These are phyloP conservation scores for Pseudomugil gertrudae DNA, from an alignment of 2,797 vertebrate species.

Conservation along the genomic window DNA sequence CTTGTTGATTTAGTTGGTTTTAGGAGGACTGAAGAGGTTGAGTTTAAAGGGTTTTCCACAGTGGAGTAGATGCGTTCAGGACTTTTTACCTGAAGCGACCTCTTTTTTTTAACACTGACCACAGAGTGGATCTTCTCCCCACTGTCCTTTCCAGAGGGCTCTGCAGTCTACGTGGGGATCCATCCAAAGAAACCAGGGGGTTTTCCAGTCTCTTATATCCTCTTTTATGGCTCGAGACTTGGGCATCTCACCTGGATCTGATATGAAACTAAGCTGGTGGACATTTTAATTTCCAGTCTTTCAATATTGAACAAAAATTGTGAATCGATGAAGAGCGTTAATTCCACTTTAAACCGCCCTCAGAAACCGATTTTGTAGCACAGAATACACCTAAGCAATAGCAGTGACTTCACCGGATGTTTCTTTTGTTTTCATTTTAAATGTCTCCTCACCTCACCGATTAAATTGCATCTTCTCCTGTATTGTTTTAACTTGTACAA, in stretches of 20 bases:
- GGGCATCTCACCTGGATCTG: constrained; percentile 58
- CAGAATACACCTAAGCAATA: constrained; percentile 11
- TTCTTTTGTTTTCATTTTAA: constrained; percentile 19
- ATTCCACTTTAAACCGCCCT: constrained; percentile 44
- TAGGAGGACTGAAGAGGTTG: constrained; percentile 58
- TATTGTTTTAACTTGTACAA: constrained; percentile 37
- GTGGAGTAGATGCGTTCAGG: constrained; percentile 37
- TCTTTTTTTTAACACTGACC: constrained; percentile 41
- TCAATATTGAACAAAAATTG: constrained; percentile 50
- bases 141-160: constrained; percentile 29
- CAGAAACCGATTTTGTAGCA: constrained; percentile 24
- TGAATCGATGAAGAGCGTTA: constrained; percentile 57
- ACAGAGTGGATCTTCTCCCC: constrained; percentile 25
- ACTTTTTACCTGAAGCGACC: constrained; percentile 43
- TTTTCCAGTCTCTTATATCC: constrained; percentile 19
- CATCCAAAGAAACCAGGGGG: constrained; percentile 18
- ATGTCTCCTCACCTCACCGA: constrained; percentile 24
- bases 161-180: constrained; percentile 46
- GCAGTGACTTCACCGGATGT: background rate
- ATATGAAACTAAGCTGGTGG: constrained; percentile 41
- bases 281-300: constrained; percentile 61
- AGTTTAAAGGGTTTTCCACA: constrained; percentile 57
- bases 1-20: constrained; percentile 73
- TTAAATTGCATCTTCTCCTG: constrained; percentile 41
- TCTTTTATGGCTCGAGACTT: constrained; percentile 52